Evolutionary conservation across 2,113 vertebrate species (phyloP).

Genomic region (Anser brachyrhynchus): DNA sequence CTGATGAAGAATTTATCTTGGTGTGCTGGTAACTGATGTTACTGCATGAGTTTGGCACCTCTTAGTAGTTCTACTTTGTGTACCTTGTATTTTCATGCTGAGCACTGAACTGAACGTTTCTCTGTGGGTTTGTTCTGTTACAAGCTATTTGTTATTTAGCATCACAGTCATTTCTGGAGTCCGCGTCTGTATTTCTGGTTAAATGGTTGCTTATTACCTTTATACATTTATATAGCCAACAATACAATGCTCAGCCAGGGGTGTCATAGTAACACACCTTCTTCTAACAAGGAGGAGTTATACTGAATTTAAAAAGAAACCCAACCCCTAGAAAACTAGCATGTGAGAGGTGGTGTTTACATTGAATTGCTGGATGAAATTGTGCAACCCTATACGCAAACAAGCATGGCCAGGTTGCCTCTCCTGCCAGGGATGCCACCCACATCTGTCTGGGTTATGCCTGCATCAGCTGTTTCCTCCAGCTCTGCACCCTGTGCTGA

Average conservation of each 20-base stretch:
- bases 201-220: neutral
- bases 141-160: neutral
- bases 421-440: slow-evolving; percentile 44
- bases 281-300: neutral
- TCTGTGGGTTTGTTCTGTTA: neutral
- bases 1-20: neutral
- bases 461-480: slow-evolving; percentile 38
- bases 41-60: neutral
- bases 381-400: slow-evolving; percentile 26
- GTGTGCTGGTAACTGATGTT: neutral
- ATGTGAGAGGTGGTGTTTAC: slow-evolving; percentile 13
- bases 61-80: neutral
- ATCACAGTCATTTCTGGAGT: neutral
- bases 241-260: neutral
- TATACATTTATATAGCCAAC: neutral
- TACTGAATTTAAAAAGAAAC: neutral
- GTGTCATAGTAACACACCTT: neutral
- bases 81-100: neutral
- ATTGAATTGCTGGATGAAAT: neutral
- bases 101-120: neutral
- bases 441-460: slow-evolving; percentile 44
- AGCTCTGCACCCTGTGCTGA: neutral
- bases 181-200: neutral
- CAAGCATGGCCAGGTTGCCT: neutral
- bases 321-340: neutral